Evolutionary conservation across 2,888 invertebrate species (phyloP).

Genomic region (Eueremaeus valkanovi): DNA sequence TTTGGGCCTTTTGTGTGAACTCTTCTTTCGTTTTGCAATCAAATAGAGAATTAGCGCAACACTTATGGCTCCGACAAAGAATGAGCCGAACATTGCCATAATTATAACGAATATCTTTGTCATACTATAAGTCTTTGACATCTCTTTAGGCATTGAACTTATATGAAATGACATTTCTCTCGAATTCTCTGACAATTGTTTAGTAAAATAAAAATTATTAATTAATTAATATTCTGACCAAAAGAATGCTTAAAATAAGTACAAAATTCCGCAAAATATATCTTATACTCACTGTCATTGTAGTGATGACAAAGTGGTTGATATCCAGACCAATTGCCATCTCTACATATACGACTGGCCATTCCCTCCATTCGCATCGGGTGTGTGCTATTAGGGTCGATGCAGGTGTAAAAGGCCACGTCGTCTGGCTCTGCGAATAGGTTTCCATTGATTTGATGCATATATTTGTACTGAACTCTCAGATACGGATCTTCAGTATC

Average conservation of each 20-base stretch:
- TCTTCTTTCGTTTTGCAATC: background rate
- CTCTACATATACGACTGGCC: background rate
- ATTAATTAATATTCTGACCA: too few relatives aligned
- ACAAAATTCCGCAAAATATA: background rate
- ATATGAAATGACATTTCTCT: too few relatives aligned
- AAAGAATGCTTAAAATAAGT: background rate
- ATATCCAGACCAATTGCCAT: background rate
- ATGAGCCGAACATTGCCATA: slow-evolving; percentile 14
- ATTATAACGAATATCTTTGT: background rate
- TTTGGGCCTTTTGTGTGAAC: background rate
- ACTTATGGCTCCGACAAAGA: background rate
- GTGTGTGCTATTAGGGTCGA: background rate
- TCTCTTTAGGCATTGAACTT: too few relatives aligned
- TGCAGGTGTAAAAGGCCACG: background rate
- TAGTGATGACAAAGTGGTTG: background rate
- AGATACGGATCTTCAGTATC: background rate
- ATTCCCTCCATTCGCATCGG: background rate
- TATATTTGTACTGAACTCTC: background rate
- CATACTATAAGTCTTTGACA: background rate
- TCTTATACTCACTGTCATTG: background rate
- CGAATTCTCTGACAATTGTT: too few relatives aligned
- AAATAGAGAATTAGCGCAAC: background rate
- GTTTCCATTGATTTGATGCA: background rate
- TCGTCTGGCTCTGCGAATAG: background rate
- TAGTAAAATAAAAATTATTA: too few relatives aligned